Base-by-base conservation (phyloP, 53 echinoderm and acorn worm genomes). In the Arbacia lixula region DNA sequence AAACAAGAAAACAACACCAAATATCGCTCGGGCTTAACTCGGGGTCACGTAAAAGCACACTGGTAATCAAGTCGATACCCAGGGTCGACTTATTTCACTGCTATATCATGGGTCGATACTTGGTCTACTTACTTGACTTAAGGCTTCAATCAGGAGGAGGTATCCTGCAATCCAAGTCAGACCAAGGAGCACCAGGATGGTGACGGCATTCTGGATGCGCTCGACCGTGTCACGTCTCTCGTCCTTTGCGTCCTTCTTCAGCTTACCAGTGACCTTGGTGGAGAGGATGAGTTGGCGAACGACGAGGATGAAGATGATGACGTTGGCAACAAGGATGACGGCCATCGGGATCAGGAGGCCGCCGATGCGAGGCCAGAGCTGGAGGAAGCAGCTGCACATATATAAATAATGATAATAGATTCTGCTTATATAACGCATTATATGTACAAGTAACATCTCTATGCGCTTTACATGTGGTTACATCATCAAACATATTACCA, bases 161-260 rank as follows among this genome's bases (percentile, higher is more conserved):
- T 77, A 77, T 24, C 77, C 77, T 10, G 38, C 58, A 8, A 60
- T 38, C 77, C 77, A 77, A 6, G 77, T 77, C 11, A 77, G 60
- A 33, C 77, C 77, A 1, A 77, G 60, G 57, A 77, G 36, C 0
- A 77, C 38, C 39, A 77, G 19, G 58, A 77, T 77, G 22, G 77
- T 60, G 21, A 60, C 17, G n/a, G 77, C 77, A 27, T 77, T 77
- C 41, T 77, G 34, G 27, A 77, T 38, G 40, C 77, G 77, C 39
- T 77, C 77, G 20, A 77, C 35, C 24, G 60, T 77, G 57, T 77
- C 77, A 5, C 55, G 11, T 5, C 77, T 57, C 26, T 39, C 39
- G 34, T 24, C 77, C 0, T 60, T 36, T 11, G 36, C 58, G 39
- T 60, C 77, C 40, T 77, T 77, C 40, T 58, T 77, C 11, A 60